These are phyloP conservation scores for Scrobipalpa atriplicella DNA, from an alignment of 2,888 invertebrate genomes.

Conservation along the genomic window DNA sequence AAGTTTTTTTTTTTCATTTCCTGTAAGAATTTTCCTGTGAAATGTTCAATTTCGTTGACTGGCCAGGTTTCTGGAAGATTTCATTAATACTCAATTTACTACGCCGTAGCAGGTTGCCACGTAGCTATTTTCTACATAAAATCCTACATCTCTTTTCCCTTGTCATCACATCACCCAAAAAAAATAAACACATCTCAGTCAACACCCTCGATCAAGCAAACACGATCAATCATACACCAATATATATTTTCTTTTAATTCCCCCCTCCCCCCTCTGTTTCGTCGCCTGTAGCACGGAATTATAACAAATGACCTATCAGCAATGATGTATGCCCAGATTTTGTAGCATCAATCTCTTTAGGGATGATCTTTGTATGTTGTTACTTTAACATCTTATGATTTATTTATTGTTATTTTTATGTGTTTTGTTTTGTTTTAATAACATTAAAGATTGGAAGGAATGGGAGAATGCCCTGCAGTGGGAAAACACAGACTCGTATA, in stretches of 20 bases:
- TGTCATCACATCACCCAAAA: neutral
- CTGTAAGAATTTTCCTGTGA: no score
- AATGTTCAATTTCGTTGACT: no score
- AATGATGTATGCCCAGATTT: conserved; percentile 63
- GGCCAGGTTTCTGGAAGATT: no score
- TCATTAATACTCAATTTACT: no score
- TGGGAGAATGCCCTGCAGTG: no score
- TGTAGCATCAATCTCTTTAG: conserved; percentile 52
- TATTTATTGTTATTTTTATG: no score
- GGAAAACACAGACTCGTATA: no score
- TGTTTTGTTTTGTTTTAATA: no score
- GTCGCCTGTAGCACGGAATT: conserved; percentile 47
- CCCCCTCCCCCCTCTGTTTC: neutral
- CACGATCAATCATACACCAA: conserved; percentile 20
- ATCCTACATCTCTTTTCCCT: no score
- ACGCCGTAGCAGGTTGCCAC: neutral
- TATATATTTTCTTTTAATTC: conserved; percentile 22
- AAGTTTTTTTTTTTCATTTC: no score
- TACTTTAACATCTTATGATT: neutral
- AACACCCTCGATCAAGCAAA: neutral
- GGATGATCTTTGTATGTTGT: neutral
- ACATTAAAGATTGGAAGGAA: no score
- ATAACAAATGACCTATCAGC: conserved; percentile 61
- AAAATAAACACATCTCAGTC: neutral
- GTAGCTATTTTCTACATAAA: neutral